Evolutionary conservation across 92 coral and sea anemone species (phyloP), one percentile per base, ranked within the genome.

Genomic region (Heliopora coerulea): DNA sequence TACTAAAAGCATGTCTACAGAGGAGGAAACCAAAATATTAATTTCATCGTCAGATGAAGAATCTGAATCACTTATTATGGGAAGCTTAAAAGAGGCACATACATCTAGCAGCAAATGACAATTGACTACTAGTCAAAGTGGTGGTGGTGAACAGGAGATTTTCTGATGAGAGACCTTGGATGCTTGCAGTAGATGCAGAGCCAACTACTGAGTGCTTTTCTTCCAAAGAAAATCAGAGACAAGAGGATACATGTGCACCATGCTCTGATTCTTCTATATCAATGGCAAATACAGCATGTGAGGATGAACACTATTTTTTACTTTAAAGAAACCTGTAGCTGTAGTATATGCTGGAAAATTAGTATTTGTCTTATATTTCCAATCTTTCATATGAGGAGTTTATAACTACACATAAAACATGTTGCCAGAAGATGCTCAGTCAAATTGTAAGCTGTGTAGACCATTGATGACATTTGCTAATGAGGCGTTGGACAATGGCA

Each of bases 11-110:
- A 18, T 24, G 28, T 69, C 35, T 8, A 68, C 34, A 50, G 64
- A 65, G 32, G 84, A 42, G 62, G 82, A 78, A n/a, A 81, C 80
- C 14, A 80, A 73, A 24, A 57, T 62, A 9, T 6, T 73, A 25
- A 33, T 28, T 9, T 60, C 68, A 49, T 39, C 66, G 5, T 50
- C 58, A 78, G 75, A 78, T 34, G 54, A 32, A 15, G 75, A 65
- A 56, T 30, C 44, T 61, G 5, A 32, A 18, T 11, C 72, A 42
- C 0, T 32, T 25, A 15, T 18, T 20, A 32, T 35, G 11, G 14
- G 12, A 25, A 29, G 33, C 29, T 54, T 54, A 17, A 12, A 54
- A 54, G 10, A 9, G 60, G 29, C 8, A 27, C 8, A 0, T 54
- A 27, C 60, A 54, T 11, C 23, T 54, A 54, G n/a, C 60, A 54